Percentiles rank a stretch among this genome's conserved stretches.
These are phyloP conservation scores for Sphaeramia orbicularis DNA, from an alignment of 2,797 vertebrate genomes.

Conservation along the genomic window DNA sequence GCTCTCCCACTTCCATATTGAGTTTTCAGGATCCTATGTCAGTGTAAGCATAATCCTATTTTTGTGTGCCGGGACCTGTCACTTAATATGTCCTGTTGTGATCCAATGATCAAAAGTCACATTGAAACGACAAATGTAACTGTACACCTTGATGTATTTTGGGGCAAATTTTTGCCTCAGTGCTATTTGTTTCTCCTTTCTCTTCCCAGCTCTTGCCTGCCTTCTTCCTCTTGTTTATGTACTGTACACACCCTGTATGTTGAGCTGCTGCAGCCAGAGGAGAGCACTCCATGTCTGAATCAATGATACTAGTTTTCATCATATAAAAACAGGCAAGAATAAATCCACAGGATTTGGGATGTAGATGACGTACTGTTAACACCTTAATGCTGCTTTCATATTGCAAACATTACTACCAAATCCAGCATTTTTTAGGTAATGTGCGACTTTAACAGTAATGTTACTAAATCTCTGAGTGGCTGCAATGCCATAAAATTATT, in stretches of 20 bases:
- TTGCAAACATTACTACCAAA: neutral
- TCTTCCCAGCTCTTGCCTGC: constrained; percentile 9
- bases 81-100: constrained; percentile 39
- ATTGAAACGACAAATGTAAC: constrained; percentile 71
- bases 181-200: constrained; percentile 59
- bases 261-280: constrained; percentile 10
- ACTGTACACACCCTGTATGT: neutral
- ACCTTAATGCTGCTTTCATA: constrained; percentile 4
- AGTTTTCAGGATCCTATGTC: constrained; percentile 56
- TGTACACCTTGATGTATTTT: constrained; percentile 67
- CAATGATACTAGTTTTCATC: constrained; percentile 20
- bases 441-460: neutral
- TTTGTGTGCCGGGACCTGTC: constrained; percentile 47
- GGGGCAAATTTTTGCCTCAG: constrained; percentile 36
- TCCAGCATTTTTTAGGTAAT: neutral
- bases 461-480: constrained; percentile 17
- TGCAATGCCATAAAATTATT: constrained; percentile 4
- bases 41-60: constrained; percentile 66
- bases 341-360: constrained; percentile 11
- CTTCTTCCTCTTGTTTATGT: neutral
- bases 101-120: constrained; percentile 76
- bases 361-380: constrained; percentile 12
- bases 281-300: constrained; percentile 6
- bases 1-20: constrained; percentile 43
- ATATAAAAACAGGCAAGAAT: neutral